Base-by-base conservation (phyloP, 37 sponge, comb jelly and placozoan genomes). In the Chondrosia reniformis region DNA sequence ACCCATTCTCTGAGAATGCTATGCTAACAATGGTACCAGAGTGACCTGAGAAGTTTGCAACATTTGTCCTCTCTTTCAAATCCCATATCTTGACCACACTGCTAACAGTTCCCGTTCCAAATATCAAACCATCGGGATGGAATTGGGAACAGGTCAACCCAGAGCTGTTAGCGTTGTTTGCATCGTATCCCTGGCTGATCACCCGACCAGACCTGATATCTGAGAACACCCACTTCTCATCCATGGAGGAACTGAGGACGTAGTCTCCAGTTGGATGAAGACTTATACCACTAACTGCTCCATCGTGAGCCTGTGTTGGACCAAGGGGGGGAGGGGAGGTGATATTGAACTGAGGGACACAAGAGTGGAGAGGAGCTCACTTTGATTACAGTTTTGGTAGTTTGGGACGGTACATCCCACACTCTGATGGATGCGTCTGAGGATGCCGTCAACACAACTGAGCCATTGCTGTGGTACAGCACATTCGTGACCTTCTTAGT, bases 1-100 rank as follows among this genome's bases (percentile, higher is more conserved):
- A 94, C 91, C 99, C 99, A 67, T 99, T 99, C 85, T 99, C 99
- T 32, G 99, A 99, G 88, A 99, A 99, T 27, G 99, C 80, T 34
- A 99, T 86, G 79, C 85, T 83, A 17, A 90, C 86, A 33, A 99
- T 93, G 15, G 87, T 75, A 24, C 96, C 99, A 19, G 80, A 74
- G 84, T 99, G 99, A 5, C 97, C 96, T 41, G 91, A 86, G 76
- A 99, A 99, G 84, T 99, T 99, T 40, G 99, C 99, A n/a, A 93
- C 99, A 87, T 93, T 95, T 8, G 95, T 69, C 33, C 89, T 83
- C 78, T 95, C 96, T 84, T 95, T 95, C 82, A 99, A 73, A 80
- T 99, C 99, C 99, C 99, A 99, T 42, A 99, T 99, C 88, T 93
- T 95, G 21, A 99, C 83, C 15, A 93, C 76, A 79, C 94, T 89